Evolutionary conservation across 2,797 vertebrate genomes (phyloP).

Genomic region (Trematomus bernacchii): DNA sequence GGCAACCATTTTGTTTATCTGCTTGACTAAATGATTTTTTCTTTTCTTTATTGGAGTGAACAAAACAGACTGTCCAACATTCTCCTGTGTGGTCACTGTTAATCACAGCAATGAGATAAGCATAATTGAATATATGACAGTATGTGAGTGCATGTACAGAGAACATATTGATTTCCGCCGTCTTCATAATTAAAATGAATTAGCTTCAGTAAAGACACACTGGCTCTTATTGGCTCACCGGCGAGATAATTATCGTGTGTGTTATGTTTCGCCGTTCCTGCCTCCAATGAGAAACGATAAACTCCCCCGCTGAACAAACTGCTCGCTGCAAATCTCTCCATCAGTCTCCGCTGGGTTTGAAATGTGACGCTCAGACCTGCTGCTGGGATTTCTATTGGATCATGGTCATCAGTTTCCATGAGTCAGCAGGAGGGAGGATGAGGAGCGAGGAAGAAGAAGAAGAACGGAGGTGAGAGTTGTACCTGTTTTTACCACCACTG

Average conservation of each 20-base stretch:
- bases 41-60: conserved; percentile 19
- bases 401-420: conserved; percentile 54
- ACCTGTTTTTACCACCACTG: neutral
- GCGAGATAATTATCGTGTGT: conserved; percentile 59
- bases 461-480: conserved; percentile 11
- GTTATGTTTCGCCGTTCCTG: conserved; percentile 25
- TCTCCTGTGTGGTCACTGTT: conserved; percentile 62
- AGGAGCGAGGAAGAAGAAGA: neutral
- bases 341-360: conserved; percentile 63
- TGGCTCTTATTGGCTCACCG: conserved; percentile 49
- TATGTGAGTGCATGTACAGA: conserved; percentile 60
- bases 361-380: conserved; percentile 61
- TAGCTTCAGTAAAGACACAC: conserved; percentile 60
- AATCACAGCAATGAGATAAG: conserved; percentile 71
- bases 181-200: conserved; percentile 77
- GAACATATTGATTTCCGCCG: conserved; percentile 75
- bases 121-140: conserved; percentile 74
- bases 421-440: neutral
- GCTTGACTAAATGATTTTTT: neutral
- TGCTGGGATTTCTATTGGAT: conserved; percentile 75
- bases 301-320: conserved; percentile 49
- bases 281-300: conserved; percentile 6
- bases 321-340: conserved; percentile 50
- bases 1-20: neutral
- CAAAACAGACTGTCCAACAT: neutral